Evolutionary conservation across 2,113 vertebrate genomes (phyloP).

Genomic region (Excalfactoria chinensis): DNA sequence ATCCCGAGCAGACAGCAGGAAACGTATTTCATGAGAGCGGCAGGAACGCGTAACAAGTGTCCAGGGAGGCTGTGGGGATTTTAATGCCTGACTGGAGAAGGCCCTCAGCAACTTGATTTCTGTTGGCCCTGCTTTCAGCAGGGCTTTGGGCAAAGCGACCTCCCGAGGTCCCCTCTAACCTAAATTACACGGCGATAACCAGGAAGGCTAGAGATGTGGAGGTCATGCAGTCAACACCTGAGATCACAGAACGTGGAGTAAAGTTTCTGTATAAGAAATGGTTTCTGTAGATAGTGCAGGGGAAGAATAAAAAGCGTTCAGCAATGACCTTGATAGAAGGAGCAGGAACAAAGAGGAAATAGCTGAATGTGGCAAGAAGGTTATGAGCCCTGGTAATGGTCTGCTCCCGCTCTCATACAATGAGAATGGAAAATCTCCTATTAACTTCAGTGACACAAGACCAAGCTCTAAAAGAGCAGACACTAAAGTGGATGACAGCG

Average conservation of each 20-base stretch:
- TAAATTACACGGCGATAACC: conserved; percentile 16
- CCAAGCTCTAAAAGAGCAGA: conserved; percentile 69
- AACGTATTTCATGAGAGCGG: not conserved
- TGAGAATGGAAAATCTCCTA: conserved; percentile 68
- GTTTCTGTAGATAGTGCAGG: conserved; percentile 1
- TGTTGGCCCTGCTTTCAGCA: not conserved
- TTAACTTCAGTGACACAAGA: conserved; percentile 68
- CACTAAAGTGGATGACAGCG: conserved; percentile 50
- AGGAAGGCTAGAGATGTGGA: not conserved
- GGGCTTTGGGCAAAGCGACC: conserved; percentile 7
- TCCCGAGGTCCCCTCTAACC: not conserved
- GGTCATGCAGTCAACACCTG: not conserved
- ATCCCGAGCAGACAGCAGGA: rapidly evolving
- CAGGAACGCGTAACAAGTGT: not conserved
- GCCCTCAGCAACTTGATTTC: conserved; percentile 21
- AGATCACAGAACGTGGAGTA: not conserved
- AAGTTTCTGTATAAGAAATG: conserved; percentile 9
- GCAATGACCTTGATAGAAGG: conserved; percentile 63
- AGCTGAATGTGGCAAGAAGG: conserved; percentile 62
- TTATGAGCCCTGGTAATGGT: conserved; percentile 69
- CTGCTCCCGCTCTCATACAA: conserved; percentile 60
- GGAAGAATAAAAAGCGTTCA: conserved; percentile 53
- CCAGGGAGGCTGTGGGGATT: not conserved
- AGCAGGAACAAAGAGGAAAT: conserved; percentile 66
- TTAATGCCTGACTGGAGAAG: conserved; percentile 18